phyloP scores from a whole-genome alignment of 37 sponge, comb jelly and placozoan genomes.

The Hexactinellida sp. region DNA sequence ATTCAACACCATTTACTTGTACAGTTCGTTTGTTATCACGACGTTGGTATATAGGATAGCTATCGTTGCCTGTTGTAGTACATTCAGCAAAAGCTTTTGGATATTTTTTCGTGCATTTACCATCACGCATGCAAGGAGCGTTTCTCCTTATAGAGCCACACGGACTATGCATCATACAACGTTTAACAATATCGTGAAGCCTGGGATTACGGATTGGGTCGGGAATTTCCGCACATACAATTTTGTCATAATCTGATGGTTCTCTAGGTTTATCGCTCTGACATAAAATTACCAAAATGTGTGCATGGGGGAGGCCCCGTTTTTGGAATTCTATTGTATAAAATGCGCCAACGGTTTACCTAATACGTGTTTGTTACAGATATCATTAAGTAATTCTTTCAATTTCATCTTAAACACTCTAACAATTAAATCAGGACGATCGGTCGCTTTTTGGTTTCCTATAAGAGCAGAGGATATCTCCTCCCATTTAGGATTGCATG shows the following conservation, averaged over 20 bases:
- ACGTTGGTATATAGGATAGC: slow-evolving; percentile 28
- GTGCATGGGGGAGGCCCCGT: slow-evolving; percentile 24
- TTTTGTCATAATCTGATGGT: neutral
- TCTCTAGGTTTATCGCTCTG: neutral
- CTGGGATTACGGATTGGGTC: neutral
- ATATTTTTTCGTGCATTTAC: slow-evolving; percentile 27
- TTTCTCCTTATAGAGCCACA: neutral
- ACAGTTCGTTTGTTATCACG: no score
- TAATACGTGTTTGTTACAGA: neutral
- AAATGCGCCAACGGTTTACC: neutral
- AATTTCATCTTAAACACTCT: neutral
- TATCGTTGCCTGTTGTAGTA: slow-evolving; percentile 19
- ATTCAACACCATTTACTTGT: no score
- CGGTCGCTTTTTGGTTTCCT: neutral
- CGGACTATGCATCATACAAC: slow-evolving; percentile 24
- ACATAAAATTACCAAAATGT: slow-evolving; percentile 16
- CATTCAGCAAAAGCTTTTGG: slow-evolving; percentile 24
- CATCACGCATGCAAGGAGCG: slow-evolving; percentile 32
- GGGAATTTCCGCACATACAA: slow-evolving; percentile 22
- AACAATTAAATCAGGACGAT: neutral
- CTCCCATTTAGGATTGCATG: neutral
- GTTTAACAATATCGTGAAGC: neutral
- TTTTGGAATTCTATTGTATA: slow-evolving; percentile 23
- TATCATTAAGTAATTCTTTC: neutral
- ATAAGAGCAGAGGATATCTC: neutral